Evolutionary conservation across 2,113 vertebrate genomes (phyloP), one percentile per base, ranked within the genome.

Genomic region (Halichoerus grypus): DNA sequence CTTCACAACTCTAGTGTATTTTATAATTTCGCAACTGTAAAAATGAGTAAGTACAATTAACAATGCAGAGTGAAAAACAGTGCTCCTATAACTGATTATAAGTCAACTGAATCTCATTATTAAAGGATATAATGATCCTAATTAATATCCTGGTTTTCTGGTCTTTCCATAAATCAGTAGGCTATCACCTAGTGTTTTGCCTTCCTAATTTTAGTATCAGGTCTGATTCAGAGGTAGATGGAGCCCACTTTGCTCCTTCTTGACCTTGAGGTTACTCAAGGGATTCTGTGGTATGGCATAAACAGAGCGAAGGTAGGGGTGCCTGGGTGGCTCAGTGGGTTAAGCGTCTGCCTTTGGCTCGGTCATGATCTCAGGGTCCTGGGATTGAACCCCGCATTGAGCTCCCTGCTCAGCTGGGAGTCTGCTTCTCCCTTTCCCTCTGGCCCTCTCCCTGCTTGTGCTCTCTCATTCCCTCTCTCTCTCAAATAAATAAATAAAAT

Each of bases 31-130:
- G 95, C 97, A 97, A 97, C 46, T 96, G 69, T 97, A 98, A 98
- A 98, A 97, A 98, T 98, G 98, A 98, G 85, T 97, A 98, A 98
- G 97, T 97, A 80, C 51, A 96, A 98, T 98, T 98, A 98, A 88
- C 77, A 98, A 98, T 94, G 97, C 86, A 98, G 97, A 97, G 92
- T 82, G 72, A 97, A 98, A 36, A 74, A 97, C 5, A 98, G 86
- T 91, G 96, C 96, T 89, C 91, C 97, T 97, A 85, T 97, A 97
- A 95, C 82, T 97, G 63, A 4, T 81, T 98, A 96, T 97, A 98
- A 98, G 94, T 98, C 98, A 98, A 96, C 96, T 96, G 51, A 31
- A 98, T 79, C 95, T 98, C 79, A 86, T 98, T 98, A 98, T 96
- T 98, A 98, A 96, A 85, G 76, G 98, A 97, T 98, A 94, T 97